Evolutionary conservation across 2,113 vertebrate genomes (phyloP).

Genomic region (Rynchops niger): DNA sequence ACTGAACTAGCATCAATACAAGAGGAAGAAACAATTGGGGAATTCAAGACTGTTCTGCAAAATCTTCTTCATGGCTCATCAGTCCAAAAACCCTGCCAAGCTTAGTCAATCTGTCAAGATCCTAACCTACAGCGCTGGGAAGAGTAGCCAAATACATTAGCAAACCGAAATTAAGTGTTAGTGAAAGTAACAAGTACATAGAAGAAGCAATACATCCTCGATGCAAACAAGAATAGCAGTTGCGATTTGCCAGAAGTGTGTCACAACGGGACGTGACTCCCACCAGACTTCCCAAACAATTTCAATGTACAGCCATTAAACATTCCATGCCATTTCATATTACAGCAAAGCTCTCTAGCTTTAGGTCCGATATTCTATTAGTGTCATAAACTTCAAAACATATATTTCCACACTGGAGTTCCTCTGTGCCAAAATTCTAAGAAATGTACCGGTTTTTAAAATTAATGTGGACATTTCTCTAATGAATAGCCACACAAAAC

Average conservation of each 20-base stretch:
- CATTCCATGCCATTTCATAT: not conserved
- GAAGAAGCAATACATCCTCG: not conserved
- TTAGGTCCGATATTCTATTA: not conserved
- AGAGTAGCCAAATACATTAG: not conserved
- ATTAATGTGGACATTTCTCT: not conserved
- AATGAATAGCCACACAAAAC: not conserved
- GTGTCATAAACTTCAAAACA: not conserved
- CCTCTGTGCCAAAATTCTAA: not conserved
- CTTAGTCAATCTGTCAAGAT: not conserved
- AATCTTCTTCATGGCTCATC: not conserved
- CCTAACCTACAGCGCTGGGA: not conserved
- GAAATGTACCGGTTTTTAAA: not conserved
- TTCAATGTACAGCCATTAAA: not conserved
- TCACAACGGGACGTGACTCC: not conserved
- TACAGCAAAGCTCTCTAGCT: not conserved
- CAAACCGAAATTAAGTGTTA: not conserved
- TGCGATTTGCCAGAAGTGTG: not conserved
- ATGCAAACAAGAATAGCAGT: fast-evolving
- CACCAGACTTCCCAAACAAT: not conserved
- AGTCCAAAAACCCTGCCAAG: not conserved
- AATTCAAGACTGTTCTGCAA: not conserved
- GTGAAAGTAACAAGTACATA: not conserved
- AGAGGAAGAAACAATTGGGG: not conserved
- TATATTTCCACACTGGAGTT: not conserved
- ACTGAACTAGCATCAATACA: not conserved